Conservation (phyloP, 2,797 vertebrate genomes). For the Crenichthys baileyi region DNA sequence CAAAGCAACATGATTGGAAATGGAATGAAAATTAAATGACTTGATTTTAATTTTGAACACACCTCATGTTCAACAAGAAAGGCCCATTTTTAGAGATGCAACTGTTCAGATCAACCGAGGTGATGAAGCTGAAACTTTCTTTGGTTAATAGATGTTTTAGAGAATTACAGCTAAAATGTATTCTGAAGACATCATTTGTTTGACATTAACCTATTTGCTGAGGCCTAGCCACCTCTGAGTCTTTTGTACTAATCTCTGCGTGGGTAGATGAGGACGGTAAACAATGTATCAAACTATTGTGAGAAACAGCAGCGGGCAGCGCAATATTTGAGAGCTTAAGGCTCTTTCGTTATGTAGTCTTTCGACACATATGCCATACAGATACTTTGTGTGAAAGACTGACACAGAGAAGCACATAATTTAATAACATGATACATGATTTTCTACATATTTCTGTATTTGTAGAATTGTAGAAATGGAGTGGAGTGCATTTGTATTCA, state of each 20-base stretch:
- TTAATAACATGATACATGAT: background rate
- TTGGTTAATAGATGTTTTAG: background rate
- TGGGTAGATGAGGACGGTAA: slow-evolving; percentile 3
- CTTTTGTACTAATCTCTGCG: background rate
- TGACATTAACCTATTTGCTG: background rate
- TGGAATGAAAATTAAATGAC: background rate
- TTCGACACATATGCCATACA: background rate
- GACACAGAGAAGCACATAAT: too few relatives aligned
- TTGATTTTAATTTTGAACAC: background rate
- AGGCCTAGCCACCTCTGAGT: background rate
- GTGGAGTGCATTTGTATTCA: background rate
- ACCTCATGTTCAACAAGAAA: background rate
- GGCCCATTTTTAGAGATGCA: background rate
- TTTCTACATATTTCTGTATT: background rate
- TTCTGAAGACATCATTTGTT: background rate
- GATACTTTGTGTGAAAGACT: background rate
- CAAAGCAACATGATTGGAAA: background rate
- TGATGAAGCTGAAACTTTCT: background rate
- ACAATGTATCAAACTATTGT: slow-evolving; percentile 1
- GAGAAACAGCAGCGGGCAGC: background rate
- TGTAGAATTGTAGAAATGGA: too few relatives aligned
- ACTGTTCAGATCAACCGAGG: background rate
- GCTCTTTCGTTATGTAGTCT: background rate
- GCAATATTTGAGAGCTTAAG: background rate
- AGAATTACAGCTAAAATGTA: background rate